phyloP scores from a whole-genome alignment of 92 coral and sea anemone species.

The Porites rus region DNA sequence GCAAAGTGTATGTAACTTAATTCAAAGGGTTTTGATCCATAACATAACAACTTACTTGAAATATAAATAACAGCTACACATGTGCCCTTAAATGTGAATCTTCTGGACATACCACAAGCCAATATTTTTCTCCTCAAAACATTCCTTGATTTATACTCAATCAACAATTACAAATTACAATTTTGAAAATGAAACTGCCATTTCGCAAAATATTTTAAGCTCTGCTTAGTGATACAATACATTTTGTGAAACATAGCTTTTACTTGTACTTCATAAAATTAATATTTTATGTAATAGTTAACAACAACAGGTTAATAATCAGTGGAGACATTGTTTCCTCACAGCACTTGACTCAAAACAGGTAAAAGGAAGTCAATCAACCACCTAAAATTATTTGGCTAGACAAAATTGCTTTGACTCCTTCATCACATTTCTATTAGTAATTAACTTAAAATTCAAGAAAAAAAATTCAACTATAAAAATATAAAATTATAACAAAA shows the following conservation, averaged over 20 bases:
- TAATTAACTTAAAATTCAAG: too few relatives aligned
- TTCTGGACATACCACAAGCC: background rate
- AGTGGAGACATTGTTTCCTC: background rate
- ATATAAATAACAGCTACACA: background rate
- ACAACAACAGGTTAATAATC: slow-evolving; percentile 3
- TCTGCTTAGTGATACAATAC: background rate
- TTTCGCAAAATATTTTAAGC: background rate
- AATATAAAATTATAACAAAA: too few relatives aligned
- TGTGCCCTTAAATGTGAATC: background rate
- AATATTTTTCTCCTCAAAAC: background rate
- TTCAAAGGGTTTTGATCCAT: background rate
- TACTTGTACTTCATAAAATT: slow-evolving; percentile 2
- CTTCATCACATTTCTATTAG: too few relatives aligned
- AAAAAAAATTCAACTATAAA: too few relatives aligned
- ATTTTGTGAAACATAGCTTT: background rate
- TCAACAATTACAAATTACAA: background rate
- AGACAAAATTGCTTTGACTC: too few relatives aligned
- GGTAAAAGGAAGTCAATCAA: background rate
- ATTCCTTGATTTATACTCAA: background rate
- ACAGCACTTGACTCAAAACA: slow-evolving; percentile 9
- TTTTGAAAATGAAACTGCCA: background rate
- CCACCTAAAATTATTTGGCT: too few relatives aligned
- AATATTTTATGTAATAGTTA: slow-evolving; percentile 14
- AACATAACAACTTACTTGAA: background rate
- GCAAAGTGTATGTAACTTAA: too few relatives aligned